Evolutionary conservation across 2,888 invertebrate species (phyloP).

Genomic region (Coenonympha glycerion): DNA sequence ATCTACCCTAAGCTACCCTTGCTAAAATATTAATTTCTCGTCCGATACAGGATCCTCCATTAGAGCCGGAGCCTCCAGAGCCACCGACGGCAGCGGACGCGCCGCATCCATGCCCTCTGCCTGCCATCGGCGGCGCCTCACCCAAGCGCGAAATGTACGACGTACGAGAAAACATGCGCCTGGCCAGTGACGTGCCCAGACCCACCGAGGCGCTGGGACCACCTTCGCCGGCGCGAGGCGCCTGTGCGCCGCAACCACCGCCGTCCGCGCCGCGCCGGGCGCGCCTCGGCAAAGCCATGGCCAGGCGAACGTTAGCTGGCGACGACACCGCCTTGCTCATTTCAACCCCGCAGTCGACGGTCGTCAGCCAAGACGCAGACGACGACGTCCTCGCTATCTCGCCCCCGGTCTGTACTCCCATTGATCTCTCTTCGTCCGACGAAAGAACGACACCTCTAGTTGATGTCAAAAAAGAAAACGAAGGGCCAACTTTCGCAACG

Average conservation of each 20-base stretch:
- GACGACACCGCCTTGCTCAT: slow-evolving; percentile 72
- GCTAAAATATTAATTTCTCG: background rate
- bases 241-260: slow-evolving; percentile 78
- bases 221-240: slow-evolving; percentile 81
- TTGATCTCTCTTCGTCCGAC: slow-evolving; percentile 69
- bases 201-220: slow-evolving; percentile 72
- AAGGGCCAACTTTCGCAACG: slow-evolving; percentile 56
- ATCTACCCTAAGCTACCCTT: background rate
- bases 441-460: slow-evolving; percentile 64
- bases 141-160: slow-evolving; percentile 64
- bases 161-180: slow-evolving; percentile 56
- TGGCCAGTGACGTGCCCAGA: slow-evolving; percentile 53
- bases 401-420: slow-evolving; percentile 62
- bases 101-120: slow-evolving; percentile 58
- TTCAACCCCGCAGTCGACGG: slow-evolving; percentile 43
- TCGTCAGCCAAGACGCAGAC: slow-evolving; percentile 63
- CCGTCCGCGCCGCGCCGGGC: slow-evolving; percentile 63
- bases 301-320: slow-evolving; percentile 77
- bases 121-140: slow-evolving; percentile 64
- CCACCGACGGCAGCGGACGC: slow-evolving; percentile 61
- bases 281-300: slow-evolving; percentile 79
- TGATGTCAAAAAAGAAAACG: slow-evolving; percentile 69
- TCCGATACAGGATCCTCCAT: slow-evolving; percentile 58
- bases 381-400: slow-evolving; percentile 71
- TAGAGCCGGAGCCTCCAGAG: slow-evolving; percentile 50